Conservation (phyloP, 2,113 vertebrate species). For the Caracal caracal region DNA sequence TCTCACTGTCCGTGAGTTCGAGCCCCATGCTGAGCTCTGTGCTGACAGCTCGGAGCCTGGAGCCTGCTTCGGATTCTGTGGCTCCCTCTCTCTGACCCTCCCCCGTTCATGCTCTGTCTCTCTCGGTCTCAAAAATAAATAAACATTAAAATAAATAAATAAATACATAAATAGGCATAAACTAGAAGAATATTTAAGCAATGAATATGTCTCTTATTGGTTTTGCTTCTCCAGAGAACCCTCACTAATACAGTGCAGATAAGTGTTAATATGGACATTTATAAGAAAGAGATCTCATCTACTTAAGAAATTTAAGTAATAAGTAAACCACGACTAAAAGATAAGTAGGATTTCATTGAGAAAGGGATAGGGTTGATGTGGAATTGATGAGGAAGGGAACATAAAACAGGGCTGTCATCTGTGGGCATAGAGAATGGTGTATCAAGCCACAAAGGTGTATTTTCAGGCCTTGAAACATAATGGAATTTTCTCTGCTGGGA, state of each 20-base stretch:
- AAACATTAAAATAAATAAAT: background rate
- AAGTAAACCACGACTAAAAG: background rate
- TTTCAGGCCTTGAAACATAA: background rate
- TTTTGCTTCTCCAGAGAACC: background rate
- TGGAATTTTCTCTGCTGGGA: background rate
- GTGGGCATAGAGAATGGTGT: background rate
- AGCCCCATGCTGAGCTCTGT: too few species aligned
- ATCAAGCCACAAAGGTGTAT: background rate
- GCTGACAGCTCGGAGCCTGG: too few species aligned
- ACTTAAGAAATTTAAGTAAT: background rate
- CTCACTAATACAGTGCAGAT: background rate
- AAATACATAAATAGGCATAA: background rate
- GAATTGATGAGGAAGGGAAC: background rate
- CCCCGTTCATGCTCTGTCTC: too few species aligned
- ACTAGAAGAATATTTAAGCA: background rate
- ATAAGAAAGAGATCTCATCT: background rate
- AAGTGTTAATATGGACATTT: background rate
- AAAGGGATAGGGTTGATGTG: accelerated
- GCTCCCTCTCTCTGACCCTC: too few species aligned
- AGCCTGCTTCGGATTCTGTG: too few species aligned
- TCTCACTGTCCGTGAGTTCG: too few species aligned
- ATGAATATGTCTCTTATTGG: background rate
- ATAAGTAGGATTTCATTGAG: background rate
- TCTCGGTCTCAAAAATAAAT: too few species aligned
- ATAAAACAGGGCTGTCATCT: background rate